Conservation (phyloP, 2,888 invertebrate genomes). For the Polyommatus icarus region DNA sequence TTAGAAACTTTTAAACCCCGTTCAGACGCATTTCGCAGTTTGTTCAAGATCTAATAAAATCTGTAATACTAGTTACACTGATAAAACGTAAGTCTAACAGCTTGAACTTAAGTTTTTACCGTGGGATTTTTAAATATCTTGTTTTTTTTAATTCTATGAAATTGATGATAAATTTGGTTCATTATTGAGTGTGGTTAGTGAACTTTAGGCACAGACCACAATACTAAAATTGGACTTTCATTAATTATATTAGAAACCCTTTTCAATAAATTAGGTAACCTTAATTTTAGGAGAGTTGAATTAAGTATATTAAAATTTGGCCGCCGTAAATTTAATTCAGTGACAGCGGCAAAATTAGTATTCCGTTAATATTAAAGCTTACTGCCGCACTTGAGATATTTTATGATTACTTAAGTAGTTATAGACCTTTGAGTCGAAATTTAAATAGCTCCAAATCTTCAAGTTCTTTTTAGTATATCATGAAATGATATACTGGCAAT, state of each 20-base stretch:
- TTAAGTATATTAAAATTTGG: neutral
- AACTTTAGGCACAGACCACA: too few species aligned
- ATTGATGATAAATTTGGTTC: neutral
- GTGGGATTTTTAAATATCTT: too few species aligned
- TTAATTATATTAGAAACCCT: neutral
- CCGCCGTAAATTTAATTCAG: neutral
- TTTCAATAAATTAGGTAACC: neutral
- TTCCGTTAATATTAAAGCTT: neutral
- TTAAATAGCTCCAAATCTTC: too few species aligned
- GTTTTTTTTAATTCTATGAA: neutral
- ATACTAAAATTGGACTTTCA: neutral
- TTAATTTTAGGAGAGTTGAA: neutral
- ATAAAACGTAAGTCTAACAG: too few species aligned
- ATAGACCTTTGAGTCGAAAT: too few species aligned
- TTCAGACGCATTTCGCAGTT: too few species aligned
- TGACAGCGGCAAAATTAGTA: neutral
- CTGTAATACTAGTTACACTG: too few species aligned
- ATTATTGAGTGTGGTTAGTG: neutral
- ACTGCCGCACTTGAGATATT: neutral
- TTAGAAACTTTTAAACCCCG: too few species aligned
- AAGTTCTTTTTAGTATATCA: too few species aligned
- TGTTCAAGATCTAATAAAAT: too few species aligned
- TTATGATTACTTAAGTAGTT: neutral
- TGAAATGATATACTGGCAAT: too few species aligned
- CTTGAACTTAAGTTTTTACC: too few species aligned